A percentile compares a stretch with the other conserved stretches of the same genome.
phyloP scores from a whole-genome alignment of 2,797 vertebrate genomes.

The Phoxinus dragarum region DNA sequence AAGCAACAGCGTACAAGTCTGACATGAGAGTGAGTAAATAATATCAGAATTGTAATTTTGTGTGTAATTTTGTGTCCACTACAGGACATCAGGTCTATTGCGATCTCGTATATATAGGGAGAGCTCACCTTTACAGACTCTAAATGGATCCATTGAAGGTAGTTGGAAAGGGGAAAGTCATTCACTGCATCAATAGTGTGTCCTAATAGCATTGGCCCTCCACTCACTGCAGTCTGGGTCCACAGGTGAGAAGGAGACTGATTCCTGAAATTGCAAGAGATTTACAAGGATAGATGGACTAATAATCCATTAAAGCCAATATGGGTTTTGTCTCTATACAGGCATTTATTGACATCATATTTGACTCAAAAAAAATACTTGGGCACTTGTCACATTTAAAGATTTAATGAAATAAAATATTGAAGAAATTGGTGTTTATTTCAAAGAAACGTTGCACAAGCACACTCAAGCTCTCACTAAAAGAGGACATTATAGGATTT shows the following conservation, averaged over 20 bases:
- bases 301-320: constrained; percentile 60
- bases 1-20: not conserved
- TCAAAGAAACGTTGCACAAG: not conserved
- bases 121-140: constrained; percentile 52
- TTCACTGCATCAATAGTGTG: constrained; percentile 59
- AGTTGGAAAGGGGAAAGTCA: constrained; percentile 54
- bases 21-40: not conserved
- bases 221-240: constrained; percentile 53
- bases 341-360: constrained; percentile 36
- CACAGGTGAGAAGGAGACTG: constrained; percentile 57
- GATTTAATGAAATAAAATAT: not conserved
- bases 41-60: constrained; percentile 10
- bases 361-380: constrained; percentile 12
- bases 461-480: not conserved
- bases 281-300: constrained; percentile 54
- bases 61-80: not conserved
- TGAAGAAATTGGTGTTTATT: too few relatives aligned
- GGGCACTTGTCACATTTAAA: not conserved
- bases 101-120: constrained; percentile 46
- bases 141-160: constrained; percentile 60
- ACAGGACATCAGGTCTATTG: constrained; percentile 52
- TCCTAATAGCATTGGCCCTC: constrained; percentile 59
- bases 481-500: not conserved
- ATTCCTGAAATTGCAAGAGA: constrained; percentile 60
- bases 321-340: constrained; percentile 45